Evolutionary conservation across 2,888 invertebrate genomes (phyloP), one percentile per base, ranked within the genome.

Genomic region (Cremastinae sp.): DNA sequence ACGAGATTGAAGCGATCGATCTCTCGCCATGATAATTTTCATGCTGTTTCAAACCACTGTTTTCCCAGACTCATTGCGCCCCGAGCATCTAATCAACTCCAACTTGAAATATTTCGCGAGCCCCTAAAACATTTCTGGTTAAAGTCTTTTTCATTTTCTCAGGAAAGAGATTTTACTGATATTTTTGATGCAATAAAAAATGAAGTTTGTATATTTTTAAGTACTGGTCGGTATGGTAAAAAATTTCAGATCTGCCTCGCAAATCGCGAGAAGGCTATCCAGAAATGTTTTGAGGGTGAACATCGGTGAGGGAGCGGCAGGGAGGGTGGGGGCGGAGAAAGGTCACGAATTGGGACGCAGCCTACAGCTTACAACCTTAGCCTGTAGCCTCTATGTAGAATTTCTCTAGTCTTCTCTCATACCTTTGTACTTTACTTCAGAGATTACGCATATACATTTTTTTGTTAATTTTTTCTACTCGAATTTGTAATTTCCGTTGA

Each of bases 361-460:
- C 87, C 86, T 88, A 87, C 85, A 88, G 86, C 89, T 88, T 89
- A 88, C 87, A 86, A 89, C 89, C 89, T 88, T 89, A 89, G 89
- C 89, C 89, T 89, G 89, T 87, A 89, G 89, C 89, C 89, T 89
- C 89, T 87, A 86, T 79, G 84, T 88, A 87, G 85, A 86, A 84
- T 85, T 84, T 87, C 79, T 82, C 72, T 84, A 84, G 83, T 76
- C 79, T 82, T 82, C 81, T 82, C 78, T 80, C 72, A 70, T 78
- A 79, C 71, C 70, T 74, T 74, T 79, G 53, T 73, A 78, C 68
- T 79, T 71, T 68, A 66, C 73, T 79, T 71, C 28, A 28, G 28
- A 28, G 28, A 70, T 45, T 70, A 65, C 76, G n/a, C n/a, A 71
- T 76, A 68, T 69, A 56, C 59, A 75, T 51, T 56, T 58, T 65